phyloP scores from a whole-genome alignment of 2,888 invertebrate species.

The Liposcelis brunnea region DNA sequence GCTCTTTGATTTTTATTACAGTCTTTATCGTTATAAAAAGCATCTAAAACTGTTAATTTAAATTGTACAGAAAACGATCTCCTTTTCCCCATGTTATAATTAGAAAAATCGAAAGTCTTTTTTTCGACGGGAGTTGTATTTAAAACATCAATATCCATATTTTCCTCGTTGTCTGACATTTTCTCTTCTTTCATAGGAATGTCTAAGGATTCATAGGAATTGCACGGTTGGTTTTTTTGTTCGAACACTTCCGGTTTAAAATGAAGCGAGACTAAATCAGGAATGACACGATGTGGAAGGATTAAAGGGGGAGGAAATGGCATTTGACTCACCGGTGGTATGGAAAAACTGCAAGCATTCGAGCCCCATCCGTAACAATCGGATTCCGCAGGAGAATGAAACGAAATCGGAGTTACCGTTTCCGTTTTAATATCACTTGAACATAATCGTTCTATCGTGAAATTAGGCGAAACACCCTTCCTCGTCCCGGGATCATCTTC shows the following conservation, averaged over 20 bases:
- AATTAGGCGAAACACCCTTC: neutral
- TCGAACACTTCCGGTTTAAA: constrained; percentile 1
- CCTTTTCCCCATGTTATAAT: constrained; percentile 21
- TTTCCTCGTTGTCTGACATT: constrained; percentile 17
- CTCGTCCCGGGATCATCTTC: too few relatives aligned
- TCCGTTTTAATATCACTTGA: too few relatives aligned
- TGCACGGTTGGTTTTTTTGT: neutral
- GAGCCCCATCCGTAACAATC: too few relatives aligned
- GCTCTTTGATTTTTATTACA: constrained; percentile 32
- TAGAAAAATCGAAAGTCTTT: constrained; percentile 20
- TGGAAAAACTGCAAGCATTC: too few relatives aligned
- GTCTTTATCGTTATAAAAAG: constrained; percentile 27
- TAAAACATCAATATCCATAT: constrained; percentile 18
- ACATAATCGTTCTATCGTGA: constrained; percentile 1
- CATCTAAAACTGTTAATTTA: constrained; percentile 31
- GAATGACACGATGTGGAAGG: neutral
- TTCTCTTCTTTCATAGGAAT: constrained; percentile 18
- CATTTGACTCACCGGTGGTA: neutral
- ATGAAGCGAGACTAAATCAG: neutral
- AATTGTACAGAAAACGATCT: constrained; percentile 31
- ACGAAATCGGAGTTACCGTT: too few relatives aligned
- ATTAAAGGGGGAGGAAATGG: constrained; percentile 1
- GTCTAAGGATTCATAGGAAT: constrained; percentile 14
- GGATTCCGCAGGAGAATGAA: too few relatives aligned
- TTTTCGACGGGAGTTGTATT: constrained; percentile 17